These are phyloP conservation scores for Hypocryptadius cinnamomeus DNA, from an alignment of 2,113 vertebrate genomes.

Conservation along the genomic window DNA sequence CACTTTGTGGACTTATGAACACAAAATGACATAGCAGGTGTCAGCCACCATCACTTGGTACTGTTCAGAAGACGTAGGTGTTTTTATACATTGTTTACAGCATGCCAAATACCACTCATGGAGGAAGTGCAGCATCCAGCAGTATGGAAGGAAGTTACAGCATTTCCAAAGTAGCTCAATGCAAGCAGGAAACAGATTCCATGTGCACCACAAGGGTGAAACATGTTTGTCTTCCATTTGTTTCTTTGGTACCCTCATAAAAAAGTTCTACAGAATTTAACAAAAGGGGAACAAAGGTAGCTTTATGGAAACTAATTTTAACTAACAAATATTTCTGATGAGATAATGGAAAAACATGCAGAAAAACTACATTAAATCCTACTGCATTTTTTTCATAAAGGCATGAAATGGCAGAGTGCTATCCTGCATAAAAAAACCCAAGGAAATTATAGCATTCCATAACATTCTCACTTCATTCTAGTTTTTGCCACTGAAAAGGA, in stretches of 20 bases:
- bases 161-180: neutral
- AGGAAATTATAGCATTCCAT: neutral
- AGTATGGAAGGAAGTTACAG: neutral
- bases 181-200: neutral
- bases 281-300: neutral
- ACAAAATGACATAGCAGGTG: neutral
- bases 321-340: neutral
- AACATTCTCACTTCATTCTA: neutral
- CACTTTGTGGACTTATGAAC: neutral
- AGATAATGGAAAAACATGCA: neutral
- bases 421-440: neutral
- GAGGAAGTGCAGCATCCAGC: neutral
- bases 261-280: neutral
- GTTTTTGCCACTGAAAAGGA: neutral
- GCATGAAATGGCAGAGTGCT: neutral
- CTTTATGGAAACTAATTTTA: neutral
- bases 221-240: neutral
- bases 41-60: neutral
- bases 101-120: neutral
- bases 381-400: neutral
- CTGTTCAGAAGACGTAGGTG: neutral
- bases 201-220: neutral
- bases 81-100: neutral
- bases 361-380: neutral
- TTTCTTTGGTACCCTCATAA: slow-evolving; percentile 15